Percentiles rank a stretch among this genome's conserved stretches.
Evolutionary conservation across 2,113 vertebrate genomes (phyloP).

Genomic region (Thinocorus orbignyianus): DNA sequence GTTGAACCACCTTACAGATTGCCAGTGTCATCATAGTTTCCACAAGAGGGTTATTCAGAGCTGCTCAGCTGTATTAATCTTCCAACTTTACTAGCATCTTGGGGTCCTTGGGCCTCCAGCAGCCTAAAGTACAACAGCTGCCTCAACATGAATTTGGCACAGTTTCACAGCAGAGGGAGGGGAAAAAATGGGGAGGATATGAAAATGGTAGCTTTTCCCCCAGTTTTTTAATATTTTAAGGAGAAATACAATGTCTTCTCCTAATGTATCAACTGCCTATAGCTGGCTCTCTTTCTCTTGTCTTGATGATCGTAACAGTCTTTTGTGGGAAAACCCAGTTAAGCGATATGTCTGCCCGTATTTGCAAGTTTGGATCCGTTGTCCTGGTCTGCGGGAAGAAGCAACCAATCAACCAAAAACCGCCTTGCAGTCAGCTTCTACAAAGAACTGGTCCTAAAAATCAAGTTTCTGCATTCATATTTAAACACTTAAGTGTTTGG

Average conservation of each 20-base stretch:
- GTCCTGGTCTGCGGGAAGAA: not conserved
- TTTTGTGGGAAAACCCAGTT: not conserved
- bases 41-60: constrained; percentile 31
- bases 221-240: not conserved
- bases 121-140: constrained; percentile 11
- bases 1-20: not conserved
- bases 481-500: not conserved
- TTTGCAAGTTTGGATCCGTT: not conserved
- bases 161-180: not conserved
- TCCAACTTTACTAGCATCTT: constrained; percentile 17
- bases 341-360: not conserved
- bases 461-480: not conserved
- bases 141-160: constrained; percentile 32
- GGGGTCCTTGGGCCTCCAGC: constrained; percentile 29
- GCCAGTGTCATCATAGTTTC: constrained; percentile 7
- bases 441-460: not conserved
- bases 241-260: not conserved
- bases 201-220: not conserved
- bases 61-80: constrained; percentile 35
- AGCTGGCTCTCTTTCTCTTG: not conserved
- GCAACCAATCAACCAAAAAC: not conserved
- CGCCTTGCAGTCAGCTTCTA: not conserved
- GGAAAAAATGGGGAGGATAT: not conserved
- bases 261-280: not conserved
- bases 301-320: not conserved